phyloP scores from a whole-genome alignment of 2,113 vertebrate species.

The Ophiodon elongatus region DNA sequence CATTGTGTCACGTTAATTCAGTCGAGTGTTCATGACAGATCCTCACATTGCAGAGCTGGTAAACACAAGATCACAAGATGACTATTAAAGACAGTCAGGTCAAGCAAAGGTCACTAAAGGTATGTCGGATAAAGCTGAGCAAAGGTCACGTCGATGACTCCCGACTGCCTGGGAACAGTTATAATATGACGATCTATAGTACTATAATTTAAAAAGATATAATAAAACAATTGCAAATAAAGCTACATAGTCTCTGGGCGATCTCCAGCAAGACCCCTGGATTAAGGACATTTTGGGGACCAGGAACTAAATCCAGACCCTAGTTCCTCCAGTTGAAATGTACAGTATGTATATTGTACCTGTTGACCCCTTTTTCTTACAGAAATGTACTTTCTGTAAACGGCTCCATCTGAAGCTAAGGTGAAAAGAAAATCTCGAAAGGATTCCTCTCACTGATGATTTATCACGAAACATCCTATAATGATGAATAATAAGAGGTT shows the following conservation, averaged over 20 bases:
- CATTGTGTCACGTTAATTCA: no score
- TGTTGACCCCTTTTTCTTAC: neutral
- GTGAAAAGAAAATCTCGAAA: no score
- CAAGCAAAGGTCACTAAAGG: conserved; percentile 7
- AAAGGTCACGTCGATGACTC: neutral
- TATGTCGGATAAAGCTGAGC: neutral
- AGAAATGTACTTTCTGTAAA: neutral
- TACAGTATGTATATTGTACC: neutral
- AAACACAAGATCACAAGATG: no score
- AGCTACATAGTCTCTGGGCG: neutral
- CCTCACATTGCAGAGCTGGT: no score
- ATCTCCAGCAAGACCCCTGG: no score
- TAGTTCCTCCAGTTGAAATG: neutral
- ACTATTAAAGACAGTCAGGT: no score
- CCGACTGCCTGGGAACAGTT: neutral
- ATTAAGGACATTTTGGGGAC: neutral
- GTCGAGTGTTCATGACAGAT: no score
- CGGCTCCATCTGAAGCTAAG: neutral
- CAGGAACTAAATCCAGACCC: neutral
- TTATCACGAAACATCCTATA: neutral
- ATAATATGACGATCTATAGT: neutral
- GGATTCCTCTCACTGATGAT: neutral
- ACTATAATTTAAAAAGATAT: neutral
- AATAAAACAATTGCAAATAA: neutral
- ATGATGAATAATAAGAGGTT: neutral